Conservation (phyloP, 2,888 invertebrate genomes). For the Dichetophora obliterata region DNA sequence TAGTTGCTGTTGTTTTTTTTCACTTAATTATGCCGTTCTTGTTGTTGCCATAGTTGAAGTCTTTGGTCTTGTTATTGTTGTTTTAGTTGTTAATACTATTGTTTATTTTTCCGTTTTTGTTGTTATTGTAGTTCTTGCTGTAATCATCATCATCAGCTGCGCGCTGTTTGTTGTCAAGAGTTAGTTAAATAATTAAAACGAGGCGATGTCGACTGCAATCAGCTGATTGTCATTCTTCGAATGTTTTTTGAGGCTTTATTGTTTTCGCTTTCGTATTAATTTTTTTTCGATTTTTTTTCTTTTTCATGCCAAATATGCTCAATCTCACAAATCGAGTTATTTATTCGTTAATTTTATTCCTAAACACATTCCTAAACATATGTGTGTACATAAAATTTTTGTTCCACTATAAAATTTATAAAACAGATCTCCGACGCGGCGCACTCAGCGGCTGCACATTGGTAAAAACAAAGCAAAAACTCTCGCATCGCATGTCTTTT, state of each 20-base stretch:
- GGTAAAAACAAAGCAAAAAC: too few relatives aligned
- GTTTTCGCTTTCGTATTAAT: too few relatives aligned
- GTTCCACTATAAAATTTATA: too few relatives aligned
- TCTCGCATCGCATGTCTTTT: too few relatives aligned
- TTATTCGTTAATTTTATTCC: too few relatives aligned
- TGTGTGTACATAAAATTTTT: too few relatives aligned
- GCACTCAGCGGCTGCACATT: too few relatives aligned
- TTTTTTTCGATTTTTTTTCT: too few relatives aligned
- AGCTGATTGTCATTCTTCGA: slow-evolving; percentile 3
- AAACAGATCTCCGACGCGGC: too few relatives aligned
- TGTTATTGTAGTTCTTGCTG: neutral
- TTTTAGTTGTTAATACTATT: neutral
- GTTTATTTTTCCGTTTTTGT: neutral
- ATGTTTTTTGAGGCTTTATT: neutral
- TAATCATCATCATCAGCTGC: neutral
- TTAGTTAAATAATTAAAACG: neutral
- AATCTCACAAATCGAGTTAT: too few relatives aligned
- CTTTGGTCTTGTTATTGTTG: neutral
- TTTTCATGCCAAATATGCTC: too few relatives aligned
- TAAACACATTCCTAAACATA: too few relatives aligned
- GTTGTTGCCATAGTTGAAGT: neutral
- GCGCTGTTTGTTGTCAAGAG: slow-evolving; percentile 1
- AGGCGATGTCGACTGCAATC: neutral
- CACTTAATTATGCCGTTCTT: neutral
- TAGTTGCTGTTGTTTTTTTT: neutral